phyloP scores from a whole-genome alignment of 2,797 vertebrate genomes.

The Gymnopithys bicolor region DNA sequence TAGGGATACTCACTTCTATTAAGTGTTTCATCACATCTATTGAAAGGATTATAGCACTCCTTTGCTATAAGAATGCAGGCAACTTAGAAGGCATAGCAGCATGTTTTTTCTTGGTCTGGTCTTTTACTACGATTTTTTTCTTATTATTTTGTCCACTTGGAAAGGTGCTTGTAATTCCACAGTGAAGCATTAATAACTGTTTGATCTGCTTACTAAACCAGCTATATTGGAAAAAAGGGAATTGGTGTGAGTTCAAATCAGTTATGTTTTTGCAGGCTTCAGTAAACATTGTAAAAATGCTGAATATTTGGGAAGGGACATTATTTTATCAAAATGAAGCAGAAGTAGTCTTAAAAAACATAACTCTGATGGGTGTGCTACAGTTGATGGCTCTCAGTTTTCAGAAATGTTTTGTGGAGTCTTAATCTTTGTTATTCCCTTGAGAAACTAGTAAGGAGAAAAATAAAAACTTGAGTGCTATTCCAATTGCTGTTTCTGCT shows the following conservation, averaged over 20 bases:
- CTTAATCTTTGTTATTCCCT: background rate
- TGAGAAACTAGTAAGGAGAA: background rate
- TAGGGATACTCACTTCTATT: background rate
- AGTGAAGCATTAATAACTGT: background rate
- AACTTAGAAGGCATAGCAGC: background rate
- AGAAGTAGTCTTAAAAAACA: background rate
- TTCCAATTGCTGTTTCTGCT: background rate
- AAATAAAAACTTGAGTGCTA: slow-evolving; percentile 1
- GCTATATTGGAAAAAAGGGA: background rate
- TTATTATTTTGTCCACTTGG: background rate
- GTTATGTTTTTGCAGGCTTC: background rate
- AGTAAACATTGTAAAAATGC: background rate
- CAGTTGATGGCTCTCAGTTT: background rate
- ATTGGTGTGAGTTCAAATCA: background rate
- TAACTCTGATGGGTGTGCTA: background rate
- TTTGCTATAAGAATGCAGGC: background rate
- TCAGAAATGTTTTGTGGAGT: background rate
- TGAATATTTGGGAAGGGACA: background rate
- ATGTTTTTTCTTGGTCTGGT: background rate
- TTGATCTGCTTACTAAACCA: background rate
- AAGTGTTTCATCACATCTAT: background rate
- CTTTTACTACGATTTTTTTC: background rate
- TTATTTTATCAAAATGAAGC: background rate
- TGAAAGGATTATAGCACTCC: background rate
- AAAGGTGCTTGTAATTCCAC: background rate